Conservation (phyloP, 2,113 vertebrate genomes). For the Anarhynchus alexandrinus region DNA sequence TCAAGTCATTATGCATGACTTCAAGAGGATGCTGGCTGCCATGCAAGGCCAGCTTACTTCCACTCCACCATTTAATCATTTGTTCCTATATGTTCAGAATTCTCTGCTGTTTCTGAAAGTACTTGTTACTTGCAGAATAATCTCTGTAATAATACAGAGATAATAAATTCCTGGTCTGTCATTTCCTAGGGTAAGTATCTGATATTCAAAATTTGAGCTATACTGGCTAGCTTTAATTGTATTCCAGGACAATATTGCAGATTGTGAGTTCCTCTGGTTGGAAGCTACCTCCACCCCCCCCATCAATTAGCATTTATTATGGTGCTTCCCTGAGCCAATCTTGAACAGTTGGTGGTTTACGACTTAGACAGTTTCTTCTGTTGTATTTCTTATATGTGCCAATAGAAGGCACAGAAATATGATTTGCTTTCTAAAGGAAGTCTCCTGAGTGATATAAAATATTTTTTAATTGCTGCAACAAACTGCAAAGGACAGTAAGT, state of each 20-base stretch:
- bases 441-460: background rate
- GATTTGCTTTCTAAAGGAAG: background rate
- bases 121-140: background rate
- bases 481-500: background rate
- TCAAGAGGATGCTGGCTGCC: background rate
- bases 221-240: background rate
- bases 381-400: background rate
- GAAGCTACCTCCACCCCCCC: background rate
- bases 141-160: background rate
- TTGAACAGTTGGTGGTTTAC: conserved; percentile 46
- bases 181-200: background rate
- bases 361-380: conserved; percentile 6
- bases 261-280: background rate
- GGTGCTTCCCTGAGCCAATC: background rate
- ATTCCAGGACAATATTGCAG: background rate
- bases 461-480: background rate
- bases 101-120: background rate
- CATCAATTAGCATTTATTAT: conserved; percentile 17
- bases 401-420: conserved; percentile 8
- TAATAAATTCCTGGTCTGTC: background rate
- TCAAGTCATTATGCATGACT: background rate
- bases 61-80: background rate
- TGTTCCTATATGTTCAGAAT: background rate
- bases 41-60: background rate
- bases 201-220: background rate